Base-by-base conservation (phyloP, 1,140 invertebrate species). In the Bilobella aurantiaca region DNA sequence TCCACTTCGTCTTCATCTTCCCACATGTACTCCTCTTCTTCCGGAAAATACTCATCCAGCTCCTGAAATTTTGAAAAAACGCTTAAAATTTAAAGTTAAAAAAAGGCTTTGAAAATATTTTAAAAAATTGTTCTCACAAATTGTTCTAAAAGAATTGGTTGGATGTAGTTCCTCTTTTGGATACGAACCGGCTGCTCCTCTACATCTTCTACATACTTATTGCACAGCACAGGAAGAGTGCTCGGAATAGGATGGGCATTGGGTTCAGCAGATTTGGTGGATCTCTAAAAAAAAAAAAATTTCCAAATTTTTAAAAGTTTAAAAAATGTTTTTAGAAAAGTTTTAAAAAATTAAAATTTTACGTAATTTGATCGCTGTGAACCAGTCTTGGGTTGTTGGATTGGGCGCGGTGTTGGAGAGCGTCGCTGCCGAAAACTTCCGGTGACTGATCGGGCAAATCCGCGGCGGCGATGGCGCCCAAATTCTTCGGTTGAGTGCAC, bases 401-500 rank as follows among this genome's bases (percentile, higher is more conserved):
- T n/a, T n/a, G n/a, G n/a, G 23, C 49, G 49, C 3, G 49, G 49
- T 14, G 49, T 18, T 12, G 49, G 49, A 23, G 49, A 53, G 8
- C 49, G 49, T 23, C 25, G 49, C 25, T 23, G 14, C 49, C 49
- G 8, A 23, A 53, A 53, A 53, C 49, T 53, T 3, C 49, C 49
- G 25, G 49, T 53, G 12, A 23, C 14, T 8, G 25, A 23, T 18
- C 25, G n/a, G n/a, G n/a, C n/a, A n/a, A n/a, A n/a, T n/a, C n/a
- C n/a, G n/a, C n/a, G n/a, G 23, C 5, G 14, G 23, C 23, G 8
- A 57, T 23, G n/a, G 53, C 53, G 14, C 58, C 70, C 14, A 21
- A 72, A 47, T 31, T 72, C 66, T n/a, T 72, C 71, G 31, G 69
- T 65, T 57, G 71, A 72, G 67, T 69, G 68, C 29, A 65, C 68